Evolutionary conservation across 2,113 vertebrate genomes (phyloP), one percentile per base, ranked within the genome.

Genomic region (Alectura lathami): DNA sequence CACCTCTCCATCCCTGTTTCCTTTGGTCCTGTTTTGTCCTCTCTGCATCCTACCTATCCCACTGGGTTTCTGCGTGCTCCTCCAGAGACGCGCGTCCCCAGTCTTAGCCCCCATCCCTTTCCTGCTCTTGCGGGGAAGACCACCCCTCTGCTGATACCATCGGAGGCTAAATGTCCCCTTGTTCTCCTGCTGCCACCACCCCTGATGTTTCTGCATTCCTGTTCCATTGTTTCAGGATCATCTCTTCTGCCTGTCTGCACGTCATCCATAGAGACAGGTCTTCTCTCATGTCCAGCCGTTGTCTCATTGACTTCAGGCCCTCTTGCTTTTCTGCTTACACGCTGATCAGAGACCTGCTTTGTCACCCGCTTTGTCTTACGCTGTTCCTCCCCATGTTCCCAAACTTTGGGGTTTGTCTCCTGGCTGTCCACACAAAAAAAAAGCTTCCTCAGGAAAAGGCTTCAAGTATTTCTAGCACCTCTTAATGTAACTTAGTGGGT

Each of bases 191-290:
- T 67, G 43, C 43, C 29, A 40, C 64, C 22, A n/a, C 42, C 22
- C 34, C 27, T 9, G 17, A n/a, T 17, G 12, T 42, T n/a, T 42
- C 29, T 51, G 20, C 54, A 27, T 85, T 88, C 48, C 47, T 18
- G 2, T 60, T 42, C 51, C 0, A 0, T 45, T 12, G 20, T 48
- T 82, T 30, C 54, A 24, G 70, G 36, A 42, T 79, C 40, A 27
- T 76, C 32, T 68, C 56, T 75, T 66, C 30, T 11, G 9, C 43
- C 27, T 73, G 36, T 77, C 75, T 87, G 57, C 34, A 17, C 29
- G 50, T 80, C 11, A 3, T 76, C 76, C 53, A 12, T 12, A n/a
- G 40, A 54, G 42, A 20, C 38, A 50, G n/a, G 15, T 79, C 36
- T 89, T 42, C 79, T 72, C 42, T 68, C 62, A 59, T 60, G 1